A percentile compares a stretch with the other conserved stretches of the same genome.
phyloP scores from a whole-genome alignment of 2,113 vertebrate genomes.

The Amia ocellicauda region DNA sequence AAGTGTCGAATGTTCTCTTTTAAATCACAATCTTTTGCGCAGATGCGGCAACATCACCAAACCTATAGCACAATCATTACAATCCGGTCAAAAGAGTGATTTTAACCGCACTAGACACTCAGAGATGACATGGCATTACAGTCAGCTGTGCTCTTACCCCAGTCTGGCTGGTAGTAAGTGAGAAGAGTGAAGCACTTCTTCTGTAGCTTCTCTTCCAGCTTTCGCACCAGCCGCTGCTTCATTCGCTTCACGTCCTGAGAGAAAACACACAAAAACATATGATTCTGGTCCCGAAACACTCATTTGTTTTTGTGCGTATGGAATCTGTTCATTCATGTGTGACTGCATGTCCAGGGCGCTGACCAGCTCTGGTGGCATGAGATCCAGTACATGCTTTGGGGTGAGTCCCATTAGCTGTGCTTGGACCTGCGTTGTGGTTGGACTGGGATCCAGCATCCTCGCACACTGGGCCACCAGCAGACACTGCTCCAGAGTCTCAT shows the following conservation, averaged over 20 bases:
- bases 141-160: constrained; percentile 52
- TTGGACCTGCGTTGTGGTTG: constrained; percentile 35
- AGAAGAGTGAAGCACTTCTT: constrained; percentile 71
- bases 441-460: constrained; percentile 54
- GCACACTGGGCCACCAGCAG: constrained; percentile 67
- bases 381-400: constrained; percentile 56
- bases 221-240: constrained; percentile 59
- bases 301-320: background rate
- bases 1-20: too few relatives aligned
- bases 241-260: constrained; percentile 67
- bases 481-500: constrained; percentile 68
- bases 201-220: constrained; percentile 72
- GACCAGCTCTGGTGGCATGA: constrained; percentile 66
- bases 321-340: background rate
- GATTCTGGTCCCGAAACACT: background rate
- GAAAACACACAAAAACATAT: background rate
- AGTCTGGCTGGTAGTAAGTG: constrained; percentile 72
- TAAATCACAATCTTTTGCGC: too few relatives aligned
- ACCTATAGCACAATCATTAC: too few relatives aligned
- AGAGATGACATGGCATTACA: too few relatives aligned
- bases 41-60: too few relatives aligned
- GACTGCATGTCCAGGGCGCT: background rate
- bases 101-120: too few relatives aligned
- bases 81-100: too few relatives aligned
- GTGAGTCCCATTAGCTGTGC: constrained; percentile 59